Evolutionary conservation across 2,113 vertebrate genomes (phyloP).

Genomic region (Oreocharis arfaki): DNA sequence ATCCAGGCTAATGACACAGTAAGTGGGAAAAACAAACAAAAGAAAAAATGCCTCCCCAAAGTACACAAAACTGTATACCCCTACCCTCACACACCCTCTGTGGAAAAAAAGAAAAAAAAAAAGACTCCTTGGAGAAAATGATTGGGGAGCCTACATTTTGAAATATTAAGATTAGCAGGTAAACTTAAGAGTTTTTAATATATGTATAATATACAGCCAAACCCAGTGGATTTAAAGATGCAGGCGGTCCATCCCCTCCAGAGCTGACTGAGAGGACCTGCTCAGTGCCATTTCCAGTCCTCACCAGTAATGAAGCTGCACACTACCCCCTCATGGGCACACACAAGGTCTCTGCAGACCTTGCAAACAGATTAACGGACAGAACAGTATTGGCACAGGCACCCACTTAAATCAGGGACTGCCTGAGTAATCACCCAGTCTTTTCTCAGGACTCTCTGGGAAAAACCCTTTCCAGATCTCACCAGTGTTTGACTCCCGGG

Average conservation of each 20-base stretch:
- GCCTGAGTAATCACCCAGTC: not conserved
- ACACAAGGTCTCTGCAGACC: not conserved
- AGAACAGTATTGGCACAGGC: not conserved
- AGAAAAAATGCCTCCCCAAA: rapidly evolving
- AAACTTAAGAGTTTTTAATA: not conserved
- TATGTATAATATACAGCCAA: not conserved
- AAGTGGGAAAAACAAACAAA: rapidly evolving
- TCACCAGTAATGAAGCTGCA: not conserved
- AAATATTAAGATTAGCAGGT: not conserved
- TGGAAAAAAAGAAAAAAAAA: not conserved
- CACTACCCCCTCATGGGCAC: rapidly evolving
- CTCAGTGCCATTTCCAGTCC: not conserved
- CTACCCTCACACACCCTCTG: rapidly evolving
- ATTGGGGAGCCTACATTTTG: not conserved
- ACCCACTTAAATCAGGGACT: not conserved
- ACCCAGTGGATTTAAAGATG: rapidly evolving
- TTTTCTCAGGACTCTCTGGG: not conserved
- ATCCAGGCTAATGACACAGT: not conserved
- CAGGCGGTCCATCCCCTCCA: rapidly evolving
- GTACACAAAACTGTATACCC: rapidly evolving
- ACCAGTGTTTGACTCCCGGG: not conserved
- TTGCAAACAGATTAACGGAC: not conserved
- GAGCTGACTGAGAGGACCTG: not conserved
- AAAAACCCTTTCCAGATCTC: not conserved
- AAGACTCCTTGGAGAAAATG: not conserved